Evolutionary conservation across 2,797 vertebrate species (phyloP), one percentile per base, ranked within the genome.

Genomic region (Uromys caudimaculatus): DNA sequence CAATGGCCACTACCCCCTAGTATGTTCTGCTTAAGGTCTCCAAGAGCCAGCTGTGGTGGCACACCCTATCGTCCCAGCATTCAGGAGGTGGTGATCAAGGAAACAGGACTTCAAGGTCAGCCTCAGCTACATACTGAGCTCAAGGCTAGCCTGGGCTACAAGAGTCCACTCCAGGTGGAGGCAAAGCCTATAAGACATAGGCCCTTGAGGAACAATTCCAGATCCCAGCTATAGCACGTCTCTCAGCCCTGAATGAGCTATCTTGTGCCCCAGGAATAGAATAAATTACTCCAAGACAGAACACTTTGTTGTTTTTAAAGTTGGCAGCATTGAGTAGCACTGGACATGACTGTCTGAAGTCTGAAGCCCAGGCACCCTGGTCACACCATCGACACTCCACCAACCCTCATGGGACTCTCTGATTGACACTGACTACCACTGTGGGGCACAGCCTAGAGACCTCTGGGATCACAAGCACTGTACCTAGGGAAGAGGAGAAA

Each of bases 221-320:
- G 71, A 77, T 77, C 38, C 29, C 58, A 16, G 32, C 58, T 32
- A n/a, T 21, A 69, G 9, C 24, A 86, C 64, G 6, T 13, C 90
- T 93, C 94, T 96, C 89, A 75, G 56, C 83, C 87, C 58, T 95
- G 89, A 92, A 73, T 90, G 79, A 94, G 97, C 92, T 97, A 86
- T 56, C 96, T 90, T 96, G 90, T 96, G 95, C 88, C 90, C 89
- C 95, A 95, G 97, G 95, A 95, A 96, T 29, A 73, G 95, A 95
- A 97, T 92, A 96, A 97, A 97, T 89, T 95, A 89, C 94, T 97
- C 96, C 95, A 38, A 6, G 96, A 95, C 92, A 96, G 90, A 98
- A 96, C 21, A 32, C 54, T 89, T 96, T 38, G 76, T 89, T 97
- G 84, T 12, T 81, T 47, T 38, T 19, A 97, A 93, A 96, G 84